Evolutionary conservation across 2,113 vertebrate genomes (phyloP).

Genomic region (Phaethornis superciliosus): DNA sequence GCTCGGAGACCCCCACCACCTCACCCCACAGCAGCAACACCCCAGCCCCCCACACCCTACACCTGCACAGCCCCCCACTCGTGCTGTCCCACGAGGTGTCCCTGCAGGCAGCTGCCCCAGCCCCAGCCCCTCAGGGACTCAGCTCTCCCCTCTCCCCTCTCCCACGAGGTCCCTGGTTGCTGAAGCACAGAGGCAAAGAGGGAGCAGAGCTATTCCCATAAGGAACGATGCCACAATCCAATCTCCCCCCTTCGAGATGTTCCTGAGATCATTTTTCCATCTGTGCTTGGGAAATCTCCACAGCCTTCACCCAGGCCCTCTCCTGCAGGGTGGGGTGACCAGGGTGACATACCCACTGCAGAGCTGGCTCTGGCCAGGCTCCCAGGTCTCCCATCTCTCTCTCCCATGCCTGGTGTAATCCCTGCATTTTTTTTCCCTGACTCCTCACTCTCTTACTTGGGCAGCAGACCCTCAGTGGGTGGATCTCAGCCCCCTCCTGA

Average conservation of each 20-base stretch:
- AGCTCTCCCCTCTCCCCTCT: background rate
- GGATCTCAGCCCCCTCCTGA: background rate
- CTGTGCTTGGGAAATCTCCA: background rate
- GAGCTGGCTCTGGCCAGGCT: background rate
- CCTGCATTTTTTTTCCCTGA: background rate
- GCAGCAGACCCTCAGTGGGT: background rate
- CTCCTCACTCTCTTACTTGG: background rate
- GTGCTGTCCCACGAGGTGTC: fast-evolving
- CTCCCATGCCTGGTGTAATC: background rate
- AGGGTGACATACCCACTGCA: background rate
- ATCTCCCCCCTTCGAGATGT: background rate
- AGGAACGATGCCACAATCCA: background rate
- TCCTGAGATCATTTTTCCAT: background rate
- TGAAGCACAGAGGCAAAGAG: background rate
- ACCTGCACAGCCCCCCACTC: too few relatives aligned
- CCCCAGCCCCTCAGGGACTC: background rate
- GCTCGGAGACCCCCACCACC: too few relatives aligned
- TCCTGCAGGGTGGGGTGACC: background rate
- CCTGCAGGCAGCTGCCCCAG: background rate
- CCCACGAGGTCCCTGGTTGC: background rate
- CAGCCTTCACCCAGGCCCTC: fast-evolving
- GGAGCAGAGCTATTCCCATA: background rate
- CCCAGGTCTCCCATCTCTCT: background rate
- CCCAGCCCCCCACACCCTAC: background rate
- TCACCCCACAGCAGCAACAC: background rate